Conservation (phyloP, 1,140 invertebrate species). For the Zaprionus africanus region DNA sequence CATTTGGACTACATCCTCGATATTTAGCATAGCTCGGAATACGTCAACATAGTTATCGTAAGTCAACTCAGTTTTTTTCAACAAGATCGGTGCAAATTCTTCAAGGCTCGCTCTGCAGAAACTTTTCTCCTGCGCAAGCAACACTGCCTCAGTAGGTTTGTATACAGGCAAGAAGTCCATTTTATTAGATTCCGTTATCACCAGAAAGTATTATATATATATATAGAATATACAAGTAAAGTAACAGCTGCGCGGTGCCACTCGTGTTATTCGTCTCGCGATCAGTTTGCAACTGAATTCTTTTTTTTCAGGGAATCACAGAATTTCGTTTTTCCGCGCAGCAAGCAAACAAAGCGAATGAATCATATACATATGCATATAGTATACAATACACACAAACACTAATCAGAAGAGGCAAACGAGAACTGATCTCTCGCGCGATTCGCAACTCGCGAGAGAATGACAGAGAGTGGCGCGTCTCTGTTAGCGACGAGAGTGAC, state of each 20-base stretch:
- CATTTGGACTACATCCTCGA: slow-evolving; percentile 57
- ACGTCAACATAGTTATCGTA: slow-evolving; percentile 45
- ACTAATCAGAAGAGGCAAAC: too few species aligned
- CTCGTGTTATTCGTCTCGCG: neutral
- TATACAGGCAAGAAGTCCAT: slow-evolving; percentile 28
- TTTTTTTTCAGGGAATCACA: slow-evolving; percentile 11
- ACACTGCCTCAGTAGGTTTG: slow-evolving; percentile 41
- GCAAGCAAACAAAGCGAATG: neutral
- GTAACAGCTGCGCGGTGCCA: neutral
- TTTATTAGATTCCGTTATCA: neutral
- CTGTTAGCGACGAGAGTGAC: too few species aligned
- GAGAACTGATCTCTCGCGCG: neutral
- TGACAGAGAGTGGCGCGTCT: too few species aligned
- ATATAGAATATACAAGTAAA: neutral
- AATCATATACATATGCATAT: neutral
- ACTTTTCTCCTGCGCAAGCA: slow-evolving; percentile 17
- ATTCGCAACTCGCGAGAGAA: too few species aligned
- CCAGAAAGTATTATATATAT: neutral
- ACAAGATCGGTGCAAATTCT: slow-evolving; percentile 8
- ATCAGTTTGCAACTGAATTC: slow-evolving; percentile 22
- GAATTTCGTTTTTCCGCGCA: neutral
- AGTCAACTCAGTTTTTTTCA: slow-evolving; percentile 12
- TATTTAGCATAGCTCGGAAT: slow-evolving; percentile 32
- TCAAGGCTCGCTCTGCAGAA: slow-evolving; percentile 39
- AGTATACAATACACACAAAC: neutral